phyloP scores from a whole-genome alignment of 2,888 invertebrate species.

The Chrysomela aeneicollis region DNA sequence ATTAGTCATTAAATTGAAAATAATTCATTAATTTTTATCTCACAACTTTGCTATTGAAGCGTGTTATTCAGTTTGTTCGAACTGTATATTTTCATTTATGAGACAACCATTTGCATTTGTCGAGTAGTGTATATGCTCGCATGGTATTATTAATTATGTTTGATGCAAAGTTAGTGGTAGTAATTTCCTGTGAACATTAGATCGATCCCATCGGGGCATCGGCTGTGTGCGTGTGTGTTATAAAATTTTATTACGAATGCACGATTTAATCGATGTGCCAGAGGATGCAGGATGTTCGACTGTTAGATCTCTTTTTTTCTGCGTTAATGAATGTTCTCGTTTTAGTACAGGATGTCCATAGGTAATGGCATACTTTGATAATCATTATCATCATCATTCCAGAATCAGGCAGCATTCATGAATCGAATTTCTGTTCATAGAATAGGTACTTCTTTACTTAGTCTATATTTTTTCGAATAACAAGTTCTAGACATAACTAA shows the following conservation, averaged over 20 bases:
- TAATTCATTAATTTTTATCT: no score
- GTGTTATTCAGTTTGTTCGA: no score
- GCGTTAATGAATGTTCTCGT: constrained; percentile 2
- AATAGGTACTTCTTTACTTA: no score
- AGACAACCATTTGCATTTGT: no score
- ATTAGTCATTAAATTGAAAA: no score
- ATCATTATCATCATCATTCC: background rate
- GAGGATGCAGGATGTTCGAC: constrained; percentile 30
- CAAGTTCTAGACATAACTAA: no score
- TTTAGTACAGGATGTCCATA: background rate
- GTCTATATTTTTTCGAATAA: no score
- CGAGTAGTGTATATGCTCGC: background rate
- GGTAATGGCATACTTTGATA: background rate
- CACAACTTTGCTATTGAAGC: no score
- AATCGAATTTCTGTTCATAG: no score
- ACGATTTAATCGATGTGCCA: constrained; percentile 24
- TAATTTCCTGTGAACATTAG: constrained; percentile 22
- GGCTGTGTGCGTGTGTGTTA: constrained; percentile 21
- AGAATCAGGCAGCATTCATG: no score
- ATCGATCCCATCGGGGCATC: constrained; percentile 25
- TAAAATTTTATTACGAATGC: constrained; percentile 26
- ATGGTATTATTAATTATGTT: constrained; percentile 17
- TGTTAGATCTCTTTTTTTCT: background rate
- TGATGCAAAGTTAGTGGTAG: background rate
- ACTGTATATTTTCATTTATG: no score